Conservation (phyloP, 2,797 vertebrate genomes). For the Hapalemur alaotrensis region DNA sequence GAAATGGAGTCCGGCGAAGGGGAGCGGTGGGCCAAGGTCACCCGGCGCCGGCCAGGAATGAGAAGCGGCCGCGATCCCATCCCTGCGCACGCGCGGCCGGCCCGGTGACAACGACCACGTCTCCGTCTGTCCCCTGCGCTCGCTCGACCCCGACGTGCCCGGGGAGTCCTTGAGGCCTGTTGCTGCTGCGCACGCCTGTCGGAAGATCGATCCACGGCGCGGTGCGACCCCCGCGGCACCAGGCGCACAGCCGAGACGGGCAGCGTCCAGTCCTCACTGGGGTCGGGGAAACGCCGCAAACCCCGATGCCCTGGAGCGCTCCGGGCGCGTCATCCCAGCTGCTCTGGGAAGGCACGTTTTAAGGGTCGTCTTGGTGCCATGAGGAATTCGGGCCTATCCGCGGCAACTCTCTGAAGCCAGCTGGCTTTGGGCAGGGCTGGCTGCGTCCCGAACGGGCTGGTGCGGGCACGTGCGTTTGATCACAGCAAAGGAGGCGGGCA, state of each 20-base stretch:
- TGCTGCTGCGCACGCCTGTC: accelerated
- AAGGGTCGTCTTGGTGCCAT: accelerated
- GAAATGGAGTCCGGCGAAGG: not conserved
- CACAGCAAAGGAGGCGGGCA: not conserved
- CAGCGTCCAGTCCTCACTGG: accelerated
- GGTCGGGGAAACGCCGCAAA: accelerated
- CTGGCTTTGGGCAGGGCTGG: not conserved
- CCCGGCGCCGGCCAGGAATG: accelerated
- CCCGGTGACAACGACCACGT: accelerated
- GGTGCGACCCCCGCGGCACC: accelerated
- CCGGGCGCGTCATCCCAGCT: accelerated
- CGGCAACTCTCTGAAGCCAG: not conserved
- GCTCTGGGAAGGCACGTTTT: accelerated
- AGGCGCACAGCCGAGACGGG: accelerated
- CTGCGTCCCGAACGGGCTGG: not conserved
- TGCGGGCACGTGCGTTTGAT: not conserved
- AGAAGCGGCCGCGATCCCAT: accelerated
- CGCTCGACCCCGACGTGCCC: accelerated
- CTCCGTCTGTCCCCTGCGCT: accelerated
- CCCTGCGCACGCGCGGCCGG: accelerated
- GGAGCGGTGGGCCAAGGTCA: not conserved
- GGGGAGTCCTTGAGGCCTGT: not conserved
- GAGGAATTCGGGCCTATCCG: accelerated
- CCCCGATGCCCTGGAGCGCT: not conserved
- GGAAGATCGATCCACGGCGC: accelerated